These are phyloP conservation scores for rabbit (Oryctolagus cuniculus) DNA, from an alignment of 2,113 vertebrate genomes.

Conservation along the genomic window mOryCun1.1 NC_091445.1:88066501-88067000, in stretches of 20 bases:
- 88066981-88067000: neutral
- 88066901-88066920: neutral
- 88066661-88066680: neutral
- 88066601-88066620: neutral
- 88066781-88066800: neutral
- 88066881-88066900: constrained; percentile 45
- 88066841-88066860: constrained; percentile 53
- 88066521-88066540: neutral
- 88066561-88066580: neutral
- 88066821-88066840: constrained; percentile 1
- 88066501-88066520: neutral
- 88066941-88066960: neutral
- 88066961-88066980: neutral
- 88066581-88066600: neutral
- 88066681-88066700: neutral
- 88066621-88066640: neutral
- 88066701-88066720: neutral
- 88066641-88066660: neutral
- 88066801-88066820: neutral
- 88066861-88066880: constrained; percentile 56
- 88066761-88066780: neutral
- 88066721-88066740: neutral
- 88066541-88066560: neutral
- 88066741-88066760: neutral
- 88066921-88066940: constrained; percentile 48